phyloP scores from a whole-genome alignment of 2,797 vertebrate genomes.

The Sorex maritimensis region DNA sequence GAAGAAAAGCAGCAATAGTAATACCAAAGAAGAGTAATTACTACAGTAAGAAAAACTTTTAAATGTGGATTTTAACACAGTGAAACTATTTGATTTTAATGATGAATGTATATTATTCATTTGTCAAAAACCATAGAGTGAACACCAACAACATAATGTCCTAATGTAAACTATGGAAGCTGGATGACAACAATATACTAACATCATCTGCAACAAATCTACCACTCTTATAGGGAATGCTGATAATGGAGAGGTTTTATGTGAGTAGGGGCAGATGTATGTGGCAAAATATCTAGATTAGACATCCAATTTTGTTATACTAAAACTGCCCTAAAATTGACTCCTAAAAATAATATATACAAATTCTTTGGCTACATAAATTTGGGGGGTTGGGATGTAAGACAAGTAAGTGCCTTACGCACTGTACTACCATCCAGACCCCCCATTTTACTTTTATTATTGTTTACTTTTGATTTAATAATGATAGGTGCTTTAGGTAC shows the following conservation, averaged over 20 bases:
- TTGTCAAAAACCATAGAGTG: conserved; percentile 15
- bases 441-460: conserved; percentile 57
- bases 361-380: too few species aligned
- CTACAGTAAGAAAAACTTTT: conserved; percentile 11
- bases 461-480: conserved; percentile 59
- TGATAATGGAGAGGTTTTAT: neutral
- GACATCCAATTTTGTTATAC: conserved; percentile 9
- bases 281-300: neutral
- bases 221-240: neutral
- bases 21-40: conserved; percentile 45
- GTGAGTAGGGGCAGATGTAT: too few species aligned
- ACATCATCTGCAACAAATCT: neutral
- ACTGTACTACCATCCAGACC: too few species aligned
- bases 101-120: neutral
- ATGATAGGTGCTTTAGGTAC: conserved; percentile 16
- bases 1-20: conserved; percentile 45
- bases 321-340: conserved; percentile 43
- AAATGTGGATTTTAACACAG: conserved; percentile 25
- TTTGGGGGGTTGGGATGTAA: neutral
- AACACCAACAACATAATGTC: neutral
- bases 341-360: too few species aligned
- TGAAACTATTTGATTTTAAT: neutral
- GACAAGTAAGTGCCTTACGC: neutral
- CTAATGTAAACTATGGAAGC: neutral
- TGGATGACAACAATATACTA: neutral